phyloP scores from a whole-genome alignment of 2,797 vertebrate species.

The Sebastiscus tertius region DNA sequence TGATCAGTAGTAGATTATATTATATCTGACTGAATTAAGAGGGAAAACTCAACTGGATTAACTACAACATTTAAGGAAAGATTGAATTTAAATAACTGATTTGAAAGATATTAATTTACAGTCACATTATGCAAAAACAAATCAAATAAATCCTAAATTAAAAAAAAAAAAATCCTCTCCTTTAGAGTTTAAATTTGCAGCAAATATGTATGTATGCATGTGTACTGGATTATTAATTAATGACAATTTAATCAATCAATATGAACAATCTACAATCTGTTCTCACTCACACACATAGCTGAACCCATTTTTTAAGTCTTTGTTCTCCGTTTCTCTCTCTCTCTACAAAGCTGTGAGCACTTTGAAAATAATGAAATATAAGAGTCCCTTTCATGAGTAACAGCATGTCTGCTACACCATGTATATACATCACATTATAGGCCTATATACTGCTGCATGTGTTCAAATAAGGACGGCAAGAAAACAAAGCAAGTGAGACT shows the following conservation, averaged over 20 bases:
- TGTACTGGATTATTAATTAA: background rate
- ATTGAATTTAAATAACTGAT: background rate
- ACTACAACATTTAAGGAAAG: background rate
- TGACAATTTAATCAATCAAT: background rate
- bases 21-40: background rate
- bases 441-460: conserved; percentile 8
- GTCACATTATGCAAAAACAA: background rate
- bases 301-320: background rate
- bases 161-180: background rate
- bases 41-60: background rate
- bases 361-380: conserved; percentile 7
- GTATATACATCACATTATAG: conserved; percentile 5
- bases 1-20: background rate
- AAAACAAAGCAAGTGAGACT: conserved; percentile 30
- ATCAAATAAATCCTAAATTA: background rate
- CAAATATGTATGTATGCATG: background rate
- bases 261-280: background rate
- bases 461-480: background rate
- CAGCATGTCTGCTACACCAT: conserved; percentile 44
- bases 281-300: background rate
- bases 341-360: background rate
- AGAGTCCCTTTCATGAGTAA: conserved; percentile 64
- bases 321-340: background rate
- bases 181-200: background rate
- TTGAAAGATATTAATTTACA: background rate